A percentile compares a stretch with the other conserved stretches of the same genome.
These are phyloP conservation scores for Emmelina monodactyla DNA, from an alignment of 2,888 invertebrate species.

Conservation along the genomic window DNA sequence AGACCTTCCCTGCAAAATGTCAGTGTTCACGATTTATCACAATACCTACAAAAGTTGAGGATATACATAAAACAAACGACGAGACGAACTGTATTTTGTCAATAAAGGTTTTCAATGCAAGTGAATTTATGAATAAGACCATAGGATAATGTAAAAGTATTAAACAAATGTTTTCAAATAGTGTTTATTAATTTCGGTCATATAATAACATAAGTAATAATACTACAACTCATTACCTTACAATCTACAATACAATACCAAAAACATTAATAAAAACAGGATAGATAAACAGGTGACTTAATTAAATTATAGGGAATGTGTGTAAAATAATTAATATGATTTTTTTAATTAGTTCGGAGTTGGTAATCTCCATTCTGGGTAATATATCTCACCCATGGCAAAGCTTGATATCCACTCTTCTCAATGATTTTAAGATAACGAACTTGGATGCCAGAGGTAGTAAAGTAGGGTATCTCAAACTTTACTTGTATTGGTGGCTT, in stretches of 20 bases:
- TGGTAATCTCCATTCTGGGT: conserved; percentile 99
- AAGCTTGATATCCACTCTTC: conserved; percentile 97
- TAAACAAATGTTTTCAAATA: too few relatives aligned
- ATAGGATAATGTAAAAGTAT: too few relatives aligned
- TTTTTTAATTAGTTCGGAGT: conserved; percentile 83
- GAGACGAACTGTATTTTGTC: too few relatives aligned
- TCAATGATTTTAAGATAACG: conserved; percentile 97
- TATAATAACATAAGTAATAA: conserved; percentile 5
- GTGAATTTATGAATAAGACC: too few relatives aligned
- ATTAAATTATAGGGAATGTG: conserved; percentile 26
- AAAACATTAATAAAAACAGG: conserved; percentile 17
- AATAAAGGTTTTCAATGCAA: too few relatives aligned
- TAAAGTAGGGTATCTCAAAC: conserved; percentile 99
- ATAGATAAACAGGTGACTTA: conserved; percentile 14
- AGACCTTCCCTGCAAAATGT: too few relatives aligned
- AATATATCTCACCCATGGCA: conserved; percentile 99
- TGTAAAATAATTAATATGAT: conserved; percentile 7
- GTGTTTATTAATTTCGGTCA: neutral
- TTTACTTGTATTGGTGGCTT: conserved; percentile 98
- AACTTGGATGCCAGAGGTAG: conserved; percentile 98
- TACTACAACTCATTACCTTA: conserved; percentile 1
- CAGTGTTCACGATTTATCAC: too few relatives aligned
- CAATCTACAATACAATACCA: neutral
- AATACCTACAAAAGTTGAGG: too few relatives aligned
- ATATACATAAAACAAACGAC: too few relatives aligned